A percentile compares a stretch with the other conserved stretches of the same genome.
Conservation (phyloP, 2,113 vertebrate genomes). For the Oceanites oceanicus region DNA sequence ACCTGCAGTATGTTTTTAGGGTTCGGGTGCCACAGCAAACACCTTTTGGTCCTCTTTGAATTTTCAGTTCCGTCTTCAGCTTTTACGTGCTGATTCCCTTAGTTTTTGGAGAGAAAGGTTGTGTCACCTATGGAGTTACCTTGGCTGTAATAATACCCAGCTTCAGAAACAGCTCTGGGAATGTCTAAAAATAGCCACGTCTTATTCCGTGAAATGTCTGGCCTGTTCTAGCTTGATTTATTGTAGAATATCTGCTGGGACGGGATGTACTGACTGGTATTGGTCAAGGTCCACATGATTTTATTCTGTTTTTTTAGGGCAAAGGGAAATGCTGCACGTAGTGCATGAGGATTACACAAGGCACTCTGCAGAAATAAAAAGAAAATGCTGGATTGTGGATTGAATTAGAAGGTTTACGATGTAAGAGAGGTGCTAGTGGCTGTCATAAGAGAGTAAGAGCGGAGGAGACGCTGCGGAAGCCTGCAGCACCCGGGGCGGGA, state of each 20-base stretch:
- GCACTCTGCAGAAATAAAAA: not conserved
- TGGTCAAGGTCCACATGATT: rapidly evolving
- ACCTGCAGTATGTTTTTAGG: not conserved
- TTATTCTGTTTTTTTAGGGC: not conserved
- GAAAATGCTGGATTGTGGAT: rapidly evolving
- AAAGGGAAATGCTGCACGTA: not conserved
- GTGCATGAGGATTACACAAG: not conserved
- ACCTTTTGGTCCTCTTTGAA: not conserved
- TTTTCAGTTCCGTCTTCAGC: not conserved
- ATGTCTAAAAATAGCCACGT: not conserved
- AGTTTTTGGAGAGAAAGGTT: not conserved
- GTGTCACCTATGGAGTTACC: not conserved
- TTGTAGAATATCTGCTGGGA: not conserved
- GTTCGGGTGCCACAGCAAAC: not conserved
- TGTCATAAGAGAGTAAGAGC: not conserved
- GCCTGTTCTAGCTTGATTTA: not conserved
- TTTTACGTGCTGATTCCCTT: rapidly evolving
- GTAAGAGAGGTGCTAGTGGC: not conserved
- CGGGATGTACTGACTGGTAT: not conserved
- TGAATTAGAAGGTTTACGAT: not conserved
- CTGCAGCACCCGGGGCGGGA: rapidly evolving
- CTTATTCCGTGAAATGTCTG: not conserved
- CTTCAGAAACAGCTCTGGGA: not conserved
- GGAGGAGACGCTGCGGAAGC: not conserved
- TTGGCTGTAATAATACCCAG: not conserved